Conservation (phyloP, 2,113 vertebrate genomes). For the Cavia porcellus region DNA sequence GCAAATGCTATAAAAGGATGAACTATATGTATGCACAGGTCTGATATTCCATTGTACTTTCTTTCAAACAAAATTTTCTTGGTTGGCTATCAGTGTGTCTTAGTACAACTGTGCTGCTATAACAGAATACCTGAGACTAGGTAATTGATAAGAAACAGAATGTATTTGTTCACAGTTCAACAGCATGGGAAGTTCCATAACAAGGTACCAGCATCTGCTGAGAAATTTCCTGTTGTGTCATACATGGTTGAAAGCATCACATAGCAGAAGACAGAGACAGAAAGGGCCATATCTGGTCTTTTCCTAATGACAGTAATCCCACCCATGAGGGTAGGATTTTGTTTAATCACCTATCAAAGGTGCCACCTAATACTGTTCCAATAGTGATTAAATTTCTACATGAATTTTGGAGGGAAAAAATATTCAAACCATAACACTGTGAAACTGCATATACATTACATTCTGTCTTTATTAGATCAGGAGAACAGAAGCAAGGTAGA, state of each 20-base stretch:
- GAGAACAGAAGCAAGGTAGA: conserved; percentile 19
- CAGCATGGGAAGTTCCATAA: not conserved
- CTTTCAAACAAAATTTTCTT: conserved; percentile 23
- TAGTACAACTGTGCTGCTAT: not conserved
- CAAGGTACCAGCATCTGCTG: not conserved
- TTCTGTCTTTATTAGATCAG: not conserved
- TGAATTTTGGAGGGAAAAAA: not conserved
- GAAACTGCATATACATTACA: not conserved
- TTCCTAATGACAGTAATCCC: not conserved
- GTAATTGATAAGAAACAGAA: not conserved
- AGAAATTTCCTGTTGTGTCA: not conserved
- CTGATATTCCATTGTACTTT: not conserved
- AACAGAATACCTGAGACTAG: not conserved
- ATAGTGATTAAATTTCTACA: not conserved
- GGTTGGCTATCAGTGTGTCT: not conserved
- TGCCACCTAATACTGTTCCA: not conserved
- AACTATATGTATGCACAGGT: not conserved
- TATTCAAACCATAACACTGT: not conserved
- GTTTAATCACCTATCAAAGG: not conserved
- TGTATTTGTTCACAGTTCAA: not conserved
- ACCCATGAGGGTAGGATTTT: not conserved
- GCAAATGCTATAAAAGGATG: not conserved
- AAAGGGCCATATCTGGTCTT: not conserved
- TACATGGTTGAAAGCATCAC: not conserved
- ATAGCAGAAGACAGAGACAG: not conserved